phyloP scores from a whole-genome alignment of 2,888 invertebrate species.

The Drosophila barbarae region DNA sequence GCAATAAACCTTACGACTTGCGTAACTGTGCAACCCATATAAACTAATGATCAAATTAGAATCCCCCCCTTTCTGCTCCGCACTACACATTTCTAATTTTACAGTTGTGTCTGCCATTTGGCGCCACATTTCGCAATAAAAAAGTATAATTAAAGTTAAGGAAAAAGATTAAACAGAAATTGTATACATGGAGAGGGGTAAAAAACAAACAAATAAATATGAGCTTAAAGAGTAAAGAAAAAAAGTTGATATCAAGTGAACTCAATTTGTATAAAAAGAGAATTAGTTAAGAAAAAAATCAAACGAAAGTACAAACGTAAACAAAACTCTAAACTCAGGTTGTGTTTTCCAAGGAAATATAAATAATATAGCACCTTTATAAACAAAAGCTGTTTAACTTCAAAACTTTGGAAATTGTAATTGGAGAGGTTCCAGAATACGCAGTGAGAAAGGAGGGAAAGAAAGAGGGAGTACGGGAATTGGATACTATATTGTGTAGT shows the following conservation, averaged over 20 bases:
- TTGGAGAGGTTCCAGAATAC: conserved; percentile 1
- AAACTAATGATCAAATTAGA: conserved; percentile 33
- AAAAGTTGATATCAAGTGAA: too few relatives aligned
- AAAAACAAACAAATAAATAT: background rate
- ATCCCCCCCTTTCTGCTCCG: conserved; percentile 5
- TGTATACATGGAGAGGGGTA: conserved; percentile 1
- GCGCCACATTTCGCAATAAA: conserved; percentile 67
- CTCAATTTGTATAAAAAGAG: too few relatives aligned
- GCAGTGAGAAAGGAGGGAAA: background rate
- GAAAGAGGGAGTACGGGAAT: background rate
- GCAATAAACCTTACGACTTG: conserved; percentile 67
- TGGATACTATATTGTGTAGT: conserved; percentile 15
- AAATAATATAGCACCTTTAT: background rate
- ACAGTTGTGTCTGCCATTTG: conserved; percentile 36
- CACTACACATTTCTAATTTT: background rate
- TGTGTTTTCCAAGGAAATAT: conserved; percentile 4
- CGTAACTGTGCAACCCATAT: conserved; percentile 57
- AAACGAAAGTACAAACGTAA: background rate
- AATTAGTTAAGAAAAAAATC: background rate
- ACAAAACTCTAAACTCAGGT: conserved; percentile 4
- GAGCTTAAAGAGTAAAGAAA: background rate
- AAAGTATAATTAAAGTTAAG: conserved; percentile 59
- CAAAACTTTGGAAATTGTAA: background rate
- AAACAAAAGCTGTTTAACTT: conserved; percentile 2
- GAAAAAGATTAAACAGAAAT: conserved; percentile 36